Evolutionary conservation across 2,888 invertebrate species (phyloP), one percentile per base, ranked within the genome.

Genomic region (Apamea anceps): DNA sequence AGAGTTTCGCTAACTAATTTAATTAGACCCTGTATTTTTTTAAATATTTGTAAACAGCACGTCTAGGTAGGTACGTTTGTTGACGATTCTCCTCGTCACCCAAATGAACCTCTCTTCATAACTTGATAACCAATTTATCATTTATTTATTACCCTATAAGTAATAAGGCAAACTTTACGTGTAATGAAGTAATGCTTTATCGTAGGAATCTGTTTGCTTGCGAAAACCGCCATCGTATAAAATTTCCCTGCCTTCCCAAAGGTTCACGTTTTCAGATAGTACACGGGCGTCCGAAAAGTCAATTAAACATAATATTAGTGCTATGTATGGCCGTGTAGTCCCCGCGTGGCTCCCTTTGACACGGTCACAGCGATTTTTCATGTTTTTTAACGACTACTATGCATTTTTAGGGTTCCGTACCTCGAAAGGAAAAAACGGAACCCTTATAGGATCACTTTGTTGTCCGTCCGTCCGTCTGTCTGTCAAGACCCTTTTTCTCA

Each of bases 281-380:
- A 83, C 76, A 73, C 37, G 73, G 65, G 71, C 73, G 74, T 81
- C 75, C 71, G 80, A 70, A 80, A 83, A 86, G 82, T 82, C 72
- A 87, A 87, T 89, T 89, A 80, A 70, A 84, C 75, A 80, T 66
- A 80, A 68, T 84, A 87, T 87, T 89, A 81, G 75, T 76, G 57
- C 42, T 79, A 77, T 65, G 37, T 75, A 71, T 21, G 60, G 15
- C 51, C 65, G 51, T 79, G 60, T 79, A 80, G 25, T 81, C 87
- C 87, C 84, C 81, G 18, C n/a, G 78, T 63, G 85, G 25, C 28
- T 72, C 51, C 48, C 65, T 71, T 57, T 79, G 75, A 81, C 85
- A 85, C 71, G 60, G 66, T 54, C 57, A 62, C 57, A 51, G 42
- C n/a, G 70, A 80, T 83, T 81, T 81, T 51, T 80, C 65, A 79